Base-by-base conservation (phyloP, 2,113 vertebrate species). In the Etheostoma cragini region DNA sequence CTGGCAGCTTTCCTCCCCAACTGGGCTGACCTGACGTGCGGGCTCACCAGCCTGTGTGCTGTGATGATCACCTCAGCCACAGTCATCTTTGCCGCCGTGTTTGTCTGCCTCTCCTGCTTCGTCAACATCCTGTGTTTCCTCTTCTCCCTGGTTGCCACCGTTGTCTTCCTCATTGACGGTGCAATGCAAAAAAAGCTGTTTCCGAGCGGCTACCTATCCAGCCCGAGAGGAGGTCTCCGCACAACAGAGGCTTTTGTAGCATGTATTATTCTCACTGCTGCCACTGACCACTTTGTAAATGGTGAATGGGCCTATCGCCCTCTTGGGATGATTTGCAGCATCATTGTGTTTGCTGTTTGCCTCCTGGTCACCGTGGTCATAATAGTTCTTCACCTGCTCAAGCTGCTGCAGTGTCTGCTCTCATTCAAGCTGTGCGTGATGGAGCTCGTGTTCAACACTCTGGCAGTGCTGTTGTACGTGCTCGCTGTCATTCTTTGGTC, bases 21-120 rank as follows among this genome's bases (percentile, higher is more conserved):
- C 83, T 97, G 96, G 96, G 89, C 89, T 0, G 96, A 96, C 86
- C 95, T 96, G 86, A 93, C 92, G 52, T 93, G 91, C 0, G 95
- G 94, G 6, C 93, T 96, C 76, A 93, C 93, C 72, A 86, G 94
- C 88, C 82, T 96, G 77, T 95, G 94, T 0, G 4, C 90, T 0
- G 17, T 92, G 71, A 95, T 94, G 94, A 61, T 94, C 75, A 81
- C 92, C 80, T 95, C 95, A 0, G 89, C 94, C 8, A 95, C 95
- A 0, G 66, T 96, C 68, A 79, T 95, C 52, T 96, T 91, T 67
- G 90, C 90, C 0, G 19, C 78, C 0, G 33, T 66, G 17, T 95
- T 91, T 62, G 81, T 85, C 60, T 61, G 5, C 0, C 2, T 33
- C 26, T 6, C 45, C 35, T 91, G 90, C 47, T 58, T 90, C 6